Evolutionary conservation across 2,888 invertebrate genomes (phyloP).

Genomic region (Pachydiplax longipennis): DNA sequence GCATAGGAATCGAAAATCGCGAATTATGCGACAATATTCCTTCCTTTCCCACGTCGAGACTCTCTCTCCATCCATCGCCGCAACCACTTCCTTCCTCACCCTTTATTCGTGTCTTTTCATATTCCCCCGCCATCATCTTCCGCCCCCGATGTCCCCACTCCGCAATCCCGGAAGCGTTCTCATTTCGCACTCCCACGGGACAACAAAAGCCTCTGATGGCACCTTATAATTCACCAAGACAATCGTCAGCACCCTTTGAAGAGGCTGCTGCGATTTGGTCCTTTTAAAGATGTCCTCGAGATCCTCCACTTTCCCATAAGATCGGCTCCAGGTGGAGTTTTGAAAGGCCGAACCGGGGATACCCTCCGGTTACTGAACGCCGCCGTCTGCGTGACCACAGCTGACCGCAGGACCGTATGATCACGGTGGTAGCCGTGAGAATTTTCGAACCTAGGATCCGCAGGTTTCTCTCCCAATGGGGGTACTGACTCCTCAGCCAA

Average conservation of each 20-base stretch:
- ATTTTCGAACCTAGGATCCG: conserved; percentile 2
- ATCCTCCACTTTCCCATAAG: not conserved
- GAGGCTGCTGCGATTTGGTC: not conserved
- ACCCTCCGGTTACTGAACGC: not conserved
- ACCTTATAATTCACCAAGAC: not conserved
- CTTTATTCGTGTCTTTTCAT: not conserved
- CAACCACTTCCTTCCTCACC: not conserved
- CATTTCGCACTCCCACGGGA: not conserved
- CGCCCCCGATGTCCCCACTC: not conserved
- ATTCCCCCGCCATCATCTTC: not conserved
- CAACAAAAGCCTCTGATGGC: not conserved
- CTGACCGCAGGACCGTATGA: conserved; percentile 28
- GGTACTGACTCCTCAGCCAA: not conserved
- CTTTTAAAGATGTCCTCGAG: not conserved
- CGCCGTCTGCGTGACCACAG: conserved; percentile 13
- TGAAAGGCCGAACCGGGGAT: not conserved
- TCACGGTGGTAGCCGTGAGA: not conserved
- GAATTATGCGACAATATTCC: not conserved
- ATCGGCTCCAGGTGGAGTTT: not conserved
- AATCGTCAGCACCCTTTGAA: not conserved
- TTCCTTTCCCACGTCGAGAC: not conserved
- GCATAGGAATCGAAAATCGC: not conserved
- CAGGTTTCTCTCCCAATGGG: not conserved
- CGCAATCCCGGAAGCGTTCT: not conserved
- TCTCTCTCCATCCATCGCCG: not conserved